Conservation (phyloP, 2,797 vertebrate genomes). For the Pogoniulus pusillus region DNA sequence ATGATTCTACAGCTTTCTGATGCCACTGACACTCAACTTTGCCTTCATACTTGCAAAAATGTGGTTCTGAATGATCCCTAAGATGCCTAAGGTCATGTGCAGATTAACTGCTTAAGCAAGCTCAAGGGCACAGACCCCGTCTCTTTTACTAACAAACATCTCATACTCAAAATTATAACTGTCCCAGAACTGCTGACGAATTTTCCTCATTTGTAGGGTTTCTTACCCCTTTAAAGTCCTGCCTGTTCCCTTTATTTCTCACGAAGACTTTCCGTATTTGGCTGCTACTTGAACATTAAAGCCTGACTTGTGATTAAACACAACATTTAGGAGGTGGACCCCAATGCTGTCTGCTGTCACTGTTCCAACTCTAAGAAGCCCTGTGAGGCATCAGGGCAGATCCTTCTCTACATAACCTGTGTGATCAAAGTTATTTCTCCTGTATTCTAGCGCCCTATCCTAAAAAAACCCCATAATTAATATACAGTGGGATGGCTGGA, state of each 20-base stretch:
- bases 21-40: neutral
- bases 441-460: neutral
- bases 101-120: conserved; percentile 21
- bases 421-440: neutral
- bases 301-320: conserved; percentile 33
- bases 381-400: neutral
- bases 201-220: neutral
- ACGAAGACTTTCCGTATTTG: conserved; percentile 23
- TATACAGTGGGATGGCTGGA: neutral
- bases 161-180: neutral
- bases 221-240: neutral
- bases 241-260: neutral
- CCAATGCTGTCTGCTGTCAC: conserved; percentile 9
- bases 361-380: neutral
- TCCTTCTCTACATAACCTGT: neutral
- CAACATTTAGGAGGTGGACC: neutral
- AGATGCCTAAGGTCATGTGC: neutral
- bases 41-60: neutral
- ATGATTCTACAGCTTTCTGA: neutral
- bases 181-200: conserved; percentile 9
- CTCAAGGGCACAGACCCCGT: neutral
- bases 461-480: neutral
- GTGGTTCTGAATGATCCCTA: neutral
- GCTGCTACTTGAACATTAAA: neutral
- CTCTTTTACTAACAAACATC: neutral